Percentiles rank a stretch among this genome's conserved stretches.
phyloP scores from a whole-genome alignment of 2,113 vertebrate species.

The Nothoprocta perdicaria region DNA sequence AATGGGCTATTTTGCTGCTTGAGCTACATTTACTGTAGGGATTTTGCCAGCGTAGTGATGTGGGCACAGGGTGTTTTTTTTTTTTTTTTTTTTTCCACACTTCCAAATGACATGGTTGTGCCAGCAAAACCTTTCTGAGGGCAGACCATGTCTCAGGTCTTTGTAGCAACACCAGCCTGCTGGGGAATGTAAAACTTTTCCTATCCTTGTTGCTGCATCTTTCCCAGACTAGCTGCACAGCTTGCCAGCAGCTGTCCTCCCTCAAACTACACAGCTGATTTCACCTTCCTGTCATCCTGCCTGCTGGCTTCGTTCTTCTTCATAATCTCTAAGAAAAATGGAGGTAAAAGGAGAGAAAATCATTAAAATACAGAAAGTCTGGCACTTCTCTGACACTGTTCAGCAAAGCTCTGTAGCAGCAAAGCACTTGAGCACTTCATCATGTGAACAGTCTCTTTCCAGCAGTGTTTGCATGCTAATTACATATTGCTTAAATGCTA shows the following conservation, averaged over 20 bases:
- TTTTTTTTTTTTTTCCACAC: not conserved
- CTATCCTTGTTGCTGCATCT: not conserved
- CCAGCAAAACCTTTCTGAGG: slow-evolving; percentile 35
- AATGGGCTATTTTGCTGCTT: slow-evolving; percentile 36
- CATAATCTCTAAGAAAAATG: not conserved
- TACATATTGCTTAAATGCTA: not conserved
- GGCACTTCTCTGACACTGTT: not conserved
- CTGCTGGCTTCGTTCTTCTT: not conserved
- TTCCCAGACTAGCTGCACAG: not conserved
- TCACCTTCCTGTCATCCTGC: not conserved
- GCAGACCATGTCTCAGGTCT: not conserved
- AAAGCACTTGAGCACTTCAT: not conserved
- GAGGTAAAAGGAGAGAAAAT: not conserved
- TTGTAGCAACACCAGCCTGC: not conserved
- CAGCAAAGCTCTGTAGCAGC: not conserved
- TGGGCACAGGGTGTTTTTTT: not conserved
- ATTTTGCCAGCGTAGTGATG: not conserved
- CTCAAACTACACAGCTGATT: not conserved
- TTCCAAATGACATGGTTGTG: slow-evolving; percentile 19
- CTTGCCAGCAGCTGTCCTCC: not conserved
- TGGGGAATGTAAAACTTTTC: slow-evolving; percentile 3
- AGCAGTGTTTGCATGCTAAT: not conserved
- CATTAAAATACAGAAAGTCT: not conserved
- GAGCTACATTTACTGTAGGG: slow-evolving; percentile 18
- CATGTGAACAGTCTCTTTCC: not conserved